phyloP scores from a whole-genome alignment of 1,140 invertebrate genomes.

The Melitaea cinxia region DNA sequence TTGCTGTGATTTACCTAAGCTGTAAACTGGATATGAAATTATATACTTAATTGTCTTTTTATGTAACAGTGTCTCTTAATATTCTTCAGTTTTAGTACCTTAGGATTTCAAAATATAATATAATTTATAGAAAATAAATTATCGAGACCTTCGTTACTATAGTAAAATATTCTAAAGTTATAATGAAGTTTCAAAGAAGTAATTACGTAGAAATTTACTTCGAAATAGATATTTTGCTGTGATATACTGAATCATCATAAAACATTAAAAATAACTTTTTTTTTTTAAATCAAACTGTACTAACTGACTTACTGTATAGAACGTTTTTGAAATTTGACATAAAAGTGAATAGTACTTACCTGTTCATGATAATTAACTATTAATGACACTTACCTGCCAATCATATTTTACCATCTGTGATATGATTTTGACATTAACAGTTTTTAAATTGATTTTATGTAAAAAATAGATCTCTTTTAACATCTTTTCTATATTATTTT shows the following conservation, averaged over 20 bases:
- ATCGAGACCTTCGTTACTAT: too few relatives aligned
- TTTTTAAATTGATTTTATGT: neutral
- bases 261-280: neutral
- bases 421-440: neutral
- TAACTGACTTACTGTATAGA: too few relatives aligned
- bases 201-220: too few relatives aligned
- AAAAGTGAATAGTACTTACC: too few relatives aligned
- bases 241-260: neutral
- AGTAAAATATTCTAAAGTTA: too few relatives aligned
- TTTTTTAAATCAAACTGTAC: too few relatives aligned
- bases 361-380: neutral
- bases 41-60: too few relatives aligned
- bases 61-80: too few relatives aligned
- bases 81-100: too few relatives aligned
- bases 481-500: neutral
- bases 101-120: too few relatives aligned
- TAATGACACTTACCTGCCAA: slow-evolving; percentile 19
- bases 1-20: neutral
- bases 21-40: neutral
- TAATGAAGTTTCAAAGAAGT: neutral
- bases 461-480: neutral
- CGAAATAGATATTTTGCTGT: neutral
- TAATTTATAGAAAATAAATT: too few relatives aligned
- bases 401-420: slow-evolving; percentile 19
- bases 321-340: too few relatives aligned